A percentile compares a stretch with the other conserved stretches of the same genome.
Conservation (phyloP, 1,140 invertebrate genomes). For the Drosophila saltans region DNA sequence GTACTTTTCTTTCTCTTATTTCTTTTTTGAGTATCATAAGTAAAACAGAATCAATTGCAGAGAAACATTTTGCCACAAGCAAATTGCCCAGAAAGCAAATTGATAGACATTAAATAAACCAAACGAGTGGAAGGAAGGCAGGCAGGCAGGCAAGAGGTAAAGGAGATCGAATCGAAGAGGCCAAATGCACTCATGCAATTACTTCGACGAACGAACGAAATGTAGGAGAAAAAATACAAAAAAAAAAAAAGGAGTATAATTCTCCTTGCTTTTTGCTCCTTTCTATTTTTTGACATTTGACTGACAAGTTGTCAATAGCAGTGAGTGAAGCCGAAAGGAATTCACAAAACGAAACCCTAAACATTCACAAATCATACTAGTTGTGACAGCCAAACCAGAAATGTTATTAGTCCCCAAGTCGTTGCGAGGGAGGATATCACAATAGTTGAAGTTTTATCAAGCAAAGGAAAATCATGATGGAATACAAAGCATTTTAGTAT, state of each 20-base stretch:
- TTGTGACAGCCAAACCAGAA: slow-evolving; percentile 39
- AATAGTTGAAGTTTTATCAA: background rate
- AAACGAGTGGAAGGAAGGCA: slow-evolving; percentile 8
- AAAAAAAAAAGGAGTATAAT: slow-evolving; percentile 11
- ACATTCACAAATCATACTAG: slow-evolving; percentile 32
- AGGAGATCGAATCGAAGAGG: slow-evolving; percentile 4
- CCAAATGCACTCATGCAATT: slow-evolving; percentile 75
- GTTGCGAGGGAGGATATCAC: background rate
- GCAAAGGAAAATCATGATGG: background rate
- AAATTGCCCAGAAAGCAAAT: slow-evolving; percentile 50
- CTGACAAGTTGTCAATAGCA: slow-evolving; percentile 77
- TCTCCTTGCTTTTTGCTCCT: slow-evolving; percentile 21
- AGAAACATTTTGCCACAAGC: slow-evolving; percentile 36
- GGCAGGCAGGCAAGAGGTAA: background rate
- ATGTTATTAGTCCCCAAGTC: background rate
- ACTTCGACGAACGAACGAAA: slow-evolving; percentile 30
- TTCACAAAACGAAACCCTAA: slow-evolving; percentile 11
- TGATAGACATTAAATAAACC: slow-evolving; percentile 54
- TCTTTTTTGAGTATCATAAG: slow-evolving; percentile 32
- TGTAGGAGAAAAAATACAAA: background rate
- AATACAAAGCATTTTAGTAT: no score
- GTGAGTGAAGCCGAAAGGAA: slow-evolving; percentile 23
- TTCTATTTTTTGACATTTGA: slow-evolving; percentile 69
- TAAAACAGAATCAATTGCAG: slow-evolving; percentile 45
- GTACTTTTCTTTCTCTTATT: no score